Conservation (phyloP, 2,888 invertebrate species). For the Pycnomerus fuliginosus region DNA sequence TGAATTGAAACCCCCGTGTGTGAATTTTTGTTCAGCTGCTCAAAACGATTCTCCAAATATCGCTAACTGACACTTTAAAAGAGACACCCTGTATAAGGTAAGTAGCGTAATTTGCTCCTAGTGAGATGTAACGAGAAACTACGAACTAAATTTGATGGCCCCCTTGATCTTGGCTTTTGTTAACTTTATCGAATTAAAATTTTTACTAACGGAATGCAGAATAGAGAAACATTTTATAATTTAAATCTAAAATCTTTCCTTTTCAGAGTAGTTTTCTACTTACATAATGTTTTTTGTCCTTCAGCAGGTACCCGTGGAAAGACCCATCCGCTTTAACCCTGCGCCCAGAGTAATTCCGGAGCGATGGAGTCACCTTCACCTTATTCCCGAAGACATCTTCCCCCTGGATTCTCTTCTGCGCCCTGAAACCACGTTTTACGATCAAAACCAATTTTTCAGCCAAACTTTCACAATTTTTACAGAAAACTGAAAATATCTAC, state of each 20-base stretch:
- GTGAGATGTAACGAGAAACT: no score
- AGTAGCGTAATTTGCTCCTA: no score
- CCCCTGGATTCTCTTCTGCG: constrained; percentile 80
- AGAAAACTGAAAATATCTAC: constrained; percentile 27
- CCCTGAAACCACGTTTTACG: constrained; percentile 55
- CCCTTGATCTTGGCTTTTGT: no score
- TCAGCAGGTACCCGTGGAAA: constrained; percentile 8
- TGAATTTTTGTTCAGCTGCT: no score
- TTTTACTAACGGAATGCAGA: no score
- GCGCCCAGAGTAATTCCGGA: constrained; percentile 33
- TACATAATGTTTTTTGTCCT: neutral
- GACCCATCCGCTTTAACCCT: constrained; percentile 7
- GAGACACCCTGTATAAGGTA: no score
- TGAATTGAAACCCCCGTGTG: no score
- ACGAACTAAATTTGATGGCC: no score
- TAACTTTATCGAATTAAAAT: no score
- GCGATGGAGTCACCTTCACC: constrained; percentile 53
- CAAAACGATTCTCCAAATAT: no score
- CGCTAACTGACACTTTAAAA: no score
- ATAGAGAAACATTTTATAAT: no score
- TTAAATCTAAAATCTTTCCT: neutral
- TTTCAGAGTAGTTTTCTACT: neutral
- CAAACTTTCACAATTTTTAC: constrained; percentile 4
- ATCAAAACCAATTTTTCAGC: neutral
- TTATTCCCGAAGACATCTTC: constrained; percentile 79